phyloP scores from a whole-genome alignment of 2,113 vertebrate species.

The Chelonoidis abingdonii region DNA sequence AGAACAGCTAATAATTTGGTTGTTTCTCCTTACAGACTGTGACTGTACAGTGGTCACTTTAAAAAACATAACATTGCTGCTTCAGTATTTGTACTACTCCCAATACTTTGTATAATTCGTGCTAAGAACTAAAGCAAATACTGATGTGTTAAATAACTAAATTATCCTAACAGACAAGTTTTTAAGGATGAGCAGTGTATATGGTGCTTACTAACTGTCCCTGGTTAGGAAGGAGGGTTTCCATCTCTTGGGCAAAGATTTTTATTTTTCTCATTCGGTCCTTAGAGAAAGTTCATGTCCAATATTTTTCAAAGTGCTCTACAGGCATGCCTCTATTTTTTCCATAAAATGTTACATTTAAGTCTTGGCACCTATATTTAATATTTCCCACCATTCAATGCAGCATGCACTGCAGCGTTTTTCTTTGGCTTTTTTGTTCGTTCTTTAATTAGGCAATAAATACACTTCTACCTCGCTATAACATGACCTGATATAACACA shows the following conservation, averaged over 20 bases:
- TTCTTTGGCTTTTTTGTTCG: background rate
- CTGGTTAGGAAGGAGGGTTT: background rate
- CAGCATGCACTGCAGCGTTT: background rate
- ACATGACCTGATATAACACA: too few relatives aligned
- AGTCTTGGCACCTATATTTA: background rate
- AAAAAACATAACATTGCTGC: background rate
- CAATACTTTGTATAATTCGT: background rate
- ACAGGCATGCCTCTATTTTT: background rate
- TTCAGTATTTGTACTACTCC: background rate
- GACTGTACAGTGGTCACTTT: background rate
- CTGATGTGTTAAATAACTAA: background rate
- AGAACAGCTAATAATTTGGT: background rate
- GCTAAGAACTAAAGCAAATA: background rate
- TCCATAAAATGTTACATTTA: background rate
- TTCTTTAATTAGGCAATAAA: background rate
- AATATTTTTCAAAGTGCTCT: background rate
- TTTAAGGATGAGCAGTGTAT: background rate
- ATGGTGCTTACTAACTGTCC: background rate
- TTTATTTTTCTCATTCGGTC: background rate
- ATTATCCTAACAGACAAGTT: background rate
- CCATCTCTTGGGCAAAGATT: background rate
- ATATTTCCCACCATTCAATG: background rate
- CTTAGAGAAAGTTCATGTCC: background rate
- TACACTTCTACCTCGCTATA: background rate
- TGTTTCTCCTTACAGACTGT: background rate